Percentiles rank a stretch among this genome's conserved stretches.
phyloP scores from a whole-genome alignment of 2,888 invertebrate species.

The Drosophila fulvimacula region DNA sequence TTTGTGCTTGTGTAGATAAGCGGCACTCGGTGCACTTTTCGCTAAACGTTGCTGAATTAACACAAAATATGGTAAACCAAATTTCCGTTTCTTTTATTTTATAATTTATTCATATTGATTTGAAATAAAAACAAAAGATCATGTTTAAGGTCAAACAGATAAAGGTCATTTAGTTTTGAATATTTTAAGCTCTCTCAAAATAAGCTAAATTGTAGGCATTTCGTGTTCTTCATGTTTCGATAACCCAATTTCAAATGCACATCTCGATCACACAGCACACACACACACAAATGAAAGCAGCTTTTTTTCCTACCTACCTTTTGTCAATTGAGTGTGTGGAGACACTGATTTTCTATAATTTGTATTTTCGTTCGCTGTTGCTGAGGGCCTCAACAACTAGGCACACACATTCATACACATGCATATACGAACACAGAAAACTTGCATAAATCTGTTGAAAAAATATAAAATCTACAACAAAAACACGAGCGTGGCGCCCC shows the following conservation, averaged over 20 bases:
- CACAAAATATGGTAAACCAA: neutral
- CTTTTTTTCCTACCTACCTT: constrained; percentile 36
- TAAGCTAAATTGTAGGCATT: neutral
- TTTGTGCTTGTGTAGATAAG: constrained; percentile 35
- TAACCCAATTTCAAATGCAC: constrained; percentile 35
- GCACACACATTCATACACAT: constrained; percentile 13
- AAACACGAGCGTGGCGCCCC: constrained; percentile 58
- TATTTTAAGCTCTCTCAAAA: constrained; percentile 8
- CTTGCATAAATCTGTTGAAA: constrained; percentile 71
- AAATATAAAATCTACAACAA: constrained; percentile 52
- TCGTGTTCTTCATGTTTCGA: constrained; percentile 16
- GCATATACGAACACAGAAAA: constrained; percentile 36
- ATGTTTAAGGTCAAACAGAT: constrained; percentile 48
- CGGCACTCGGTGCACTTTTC: constrained; percentile 1
- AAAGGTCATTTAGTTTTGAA: constrained; percentile 4
- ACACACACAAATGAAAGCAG: neutral
- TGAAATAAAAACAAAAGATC: constrained; percentile 15
- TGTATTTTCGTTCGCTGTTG: constrained; percentile 63
- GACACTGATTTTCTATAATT: constrained; percentile 55
- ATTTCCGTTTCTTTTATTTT: constrained; percentile 3
- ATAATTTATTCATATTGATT: neutral
- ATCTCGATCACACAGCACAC: constrained; percentile 33
- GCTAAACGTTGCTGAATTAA: constrained; percentile 4
- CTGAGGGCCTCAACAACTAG: constrained; percentile 53
- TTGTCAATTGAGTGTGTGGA: constrained; percentile 41